These are phyloP conservation scores for Pantherophis alleghaniensis DNA, from an alignment of 2,797 vertebrate genomes.

Conservation along the genomic window DNA sequence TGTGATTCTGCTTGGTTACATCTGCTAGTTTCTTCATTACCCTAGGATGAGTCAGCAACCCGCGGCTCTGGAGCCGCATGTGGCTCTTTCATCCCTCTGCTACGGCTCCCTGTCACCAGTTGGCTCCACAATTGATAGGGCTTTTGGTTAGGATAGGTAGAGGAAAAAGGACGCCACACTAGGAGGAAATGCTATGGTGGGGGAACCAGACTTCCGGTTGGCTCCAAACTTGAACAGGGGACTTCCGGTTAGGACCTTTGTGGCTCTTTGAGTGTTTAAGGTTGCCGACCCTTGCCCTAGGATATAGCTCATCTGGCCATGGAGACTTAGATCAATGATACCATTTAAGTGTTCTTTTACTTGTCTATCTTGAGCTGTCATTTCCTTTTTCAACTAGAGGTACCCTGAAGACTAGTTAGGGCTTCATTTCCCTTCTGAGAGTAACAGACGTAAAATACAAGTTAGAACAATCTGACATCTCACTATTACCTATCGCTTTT, in stretches of 20 bases:
- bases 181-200: too few species aligned
- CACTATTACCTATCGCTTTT: neutral
- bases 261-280: too few species aligned
- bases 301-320: neutral
- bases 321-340: neutral
- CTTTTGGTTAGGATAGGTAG: too few species aligned
- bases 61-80: too few species aligned
- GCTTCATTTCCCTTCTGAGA: neutral
- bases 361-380: neutral
- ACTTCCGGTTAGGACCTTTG: too few species aligned
- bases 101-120: too few species aligned
- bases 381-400: neutral
- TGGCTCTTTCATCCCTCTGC: too few species aligned
- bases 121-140: too few species aligned
- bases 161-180: too few species aligned
- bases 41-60: neutral
- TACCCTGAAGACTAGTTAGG: neutral
- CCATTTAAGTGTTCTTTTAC: neutral
- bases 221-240: too few species aligned
- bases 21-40: neutral
- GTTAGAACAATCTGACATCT: neutral
- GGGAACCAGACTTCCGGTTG: too few species aligned
- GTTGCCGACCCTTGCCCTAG: neutral
- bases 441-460: neutral
- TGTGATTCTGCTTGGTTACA: neutral